Percentiles rank a stretch among this genome's conserved stretches.
These are phyloP conservation scores for Styela clava DNA, from an alignment of 23 tunicate species.

Conservation along the genomic window DNA sequence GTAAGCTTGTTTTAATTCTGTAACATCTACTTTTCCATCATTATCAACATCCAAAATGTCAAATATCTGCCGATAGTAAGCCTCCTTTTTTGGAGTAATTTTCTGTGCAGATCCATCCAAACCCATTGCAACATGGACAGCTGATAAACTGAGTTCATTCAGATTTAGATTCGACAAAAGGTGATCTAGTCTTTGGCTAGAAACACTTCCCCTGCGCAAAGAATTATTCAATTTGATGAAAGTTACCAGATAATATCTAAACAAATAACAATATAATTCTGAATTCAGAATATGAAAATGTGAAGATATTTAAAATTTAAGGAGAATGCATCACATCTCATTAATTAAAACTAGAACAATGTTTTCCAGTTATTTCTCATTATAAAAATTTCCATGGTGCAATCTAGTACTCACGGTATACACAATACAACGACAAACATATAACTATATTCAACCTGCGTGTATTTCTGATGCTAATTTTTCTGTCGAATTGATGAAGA, in stretches of 20 bases:
- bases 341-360: no score
- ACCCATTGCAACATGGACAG: slow-evolving; percentile 46
- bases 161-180: slow-evolving; percentile 25
- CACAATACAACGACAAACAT: no score
- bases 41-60: slow-evolving; percentile 71
- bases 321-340: no score
- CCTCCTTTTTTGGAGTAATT: slow-evolving; percentile 76
- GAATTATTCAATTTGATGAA: background rate
- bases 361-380: no score
- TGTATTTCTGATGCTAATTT: no score
- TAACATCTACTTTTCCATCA: slow-evolving; percentile 78
- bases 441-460: no score
- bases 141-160: slow-evolving; percentile 39
- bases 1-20: slow-evolving; percentile 73
- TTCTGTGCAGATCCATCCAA: slow-evolving; percentile 37
- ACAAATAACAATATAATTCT: no score
- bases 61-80: slow-evolving; percentile 69
- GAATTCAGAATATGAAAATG: no score
- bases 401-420: no score
- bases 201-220: background rate
- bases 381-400: no score
- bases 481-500: no score
- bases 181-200: slow-evolving; percentile 24
- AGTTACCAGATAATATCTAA: background rate
- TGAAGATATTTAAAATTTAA: no score